Percentiles rank a stretch among this genome's conserved stretches.
Conservation (phyloP, 2,888 invertebrate species). For the Hybos culiciformis region DNA sequence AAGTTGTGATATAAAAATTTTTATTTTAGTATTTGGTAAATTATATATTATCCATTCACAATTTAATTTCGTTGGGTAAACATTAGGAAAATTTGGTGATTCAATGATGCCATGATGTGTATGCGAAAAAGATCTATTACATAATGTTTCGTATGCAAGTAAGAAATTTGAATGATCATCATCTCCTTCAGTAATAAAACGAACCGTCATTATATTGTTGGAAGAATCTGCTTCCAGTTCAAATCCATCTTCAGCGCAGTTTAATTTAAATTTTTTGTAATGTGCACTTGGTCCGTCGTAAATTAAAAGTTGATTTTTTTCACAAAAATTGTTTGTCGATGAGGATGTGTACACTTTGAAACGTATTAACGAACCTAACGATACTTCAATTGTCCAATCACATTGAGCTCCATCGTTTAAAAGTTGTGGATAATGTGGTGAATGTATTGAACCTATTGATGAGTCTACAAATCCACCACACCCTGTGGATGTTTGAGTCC, state of each 20-base stretch:
- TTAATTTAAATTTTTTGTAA: conserved; percentile 16
- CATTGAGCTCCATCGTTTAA: conserved; percentile 61
- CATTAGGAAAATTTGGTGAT: conserved; percentile 70
- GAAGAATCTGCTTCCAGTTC: too few relatives aligned
- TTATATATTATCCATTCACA: conserved; percentile 68
- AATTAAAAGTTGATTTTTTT: conserved; percentile 42
- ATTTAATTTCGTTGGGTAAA: conserved; percentile 47
- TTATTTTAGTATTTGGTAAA: conserved; percentile 61
- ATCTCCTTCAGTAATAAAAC: conserved; percentile 18
- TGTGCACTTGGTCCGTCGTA: conserved; percentile 23
- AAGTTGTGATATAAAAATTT: conserved; percentile 69
- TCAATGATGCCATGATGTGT: conserved; percentile 65
- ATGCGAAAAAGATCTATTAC: conserved; percentile 17
- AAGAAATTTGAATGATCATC: conserved; percentile 18
- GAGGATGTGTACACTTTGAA: conserved; percentile 53
- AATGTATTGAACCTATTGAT: conserved; percentile 59
- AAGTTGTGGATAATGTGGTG: conserved; percentile 70
- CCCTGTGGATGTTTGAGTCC: conserved; percentile 52
- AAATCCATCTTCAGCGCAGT: conserved; percentile 16
- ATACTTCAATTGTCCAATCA: conserved; percentile 63
- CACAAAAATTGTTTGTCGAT: conserved; percentile 44
- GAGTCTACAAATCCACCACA: conserved; percentile 70
- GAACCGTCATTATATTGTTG: conserved; percentile 22
- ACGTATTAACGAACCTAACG: conserved; percentile 53
- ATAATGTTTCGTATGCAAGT: conserved; percentile 24